Evolutionary conservation across 2,797 vertebrate species (phyloP).

Genomic region (Chiloscyllium punctatum): DNA sequence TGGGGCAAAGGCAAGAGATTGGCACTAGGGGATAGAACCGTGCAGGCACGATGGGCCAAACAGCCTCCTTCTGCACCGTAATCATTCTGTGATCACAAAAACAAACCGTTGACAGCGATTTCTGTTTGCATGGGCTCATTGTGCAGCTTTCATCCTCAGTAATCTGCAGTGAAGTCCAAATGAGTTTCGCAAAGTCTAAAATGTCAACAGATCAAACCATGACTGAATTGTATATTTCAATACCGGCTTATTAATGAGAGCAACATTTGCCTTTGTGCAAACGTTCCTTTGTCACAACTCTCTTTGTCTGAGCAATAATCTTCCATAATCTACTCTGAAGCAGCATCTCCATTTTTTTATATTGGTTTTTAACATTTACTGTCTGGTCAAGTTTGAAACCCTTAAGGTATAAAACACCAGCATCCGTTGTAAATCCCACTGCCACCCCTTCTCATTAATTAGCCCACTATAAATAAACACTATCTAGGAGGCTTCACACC

Average conservation of each 20-base stretch:
- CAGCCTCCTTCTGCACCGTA: too few species aligned
- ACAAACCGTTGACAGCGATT: not conserved
- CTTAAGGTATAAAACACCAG: not conserved
- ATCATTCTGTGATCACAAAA: not conserved
- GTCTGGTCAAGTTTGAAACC: conserved; percentile 34
- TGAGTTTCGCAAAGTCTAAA: not conserved
- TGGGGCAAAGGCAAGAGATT: too few species aligned
- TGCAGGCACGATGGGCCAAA: too few species aligned
- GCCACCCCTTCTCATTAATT: conserved; percentile 17
- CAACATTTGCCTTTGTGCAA: not conserved
- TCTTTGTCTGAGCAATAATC: not conserved
- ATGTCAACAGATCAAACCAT: not conserved
- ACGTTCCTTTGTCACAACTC: not conserved
- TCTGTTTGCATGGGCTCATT: not conserved
- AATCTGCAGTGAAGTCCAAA: not conserved
- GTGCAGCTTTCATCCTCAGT: not conserved
- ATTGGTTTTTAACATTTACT: conserved; percentile 16
- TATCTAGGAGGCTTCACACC: not conserved
- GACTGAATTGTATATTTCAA: not conserved
- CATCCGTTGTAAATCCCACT: not conserved
- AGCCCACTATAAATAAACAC: conserved; percentile 34
- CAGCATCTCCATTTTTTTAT: conserved; percentile 23
- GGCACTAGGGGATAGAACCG: too few species aligned
- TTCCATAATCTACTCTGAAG: not conserved
- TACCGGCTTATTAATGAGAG: not conserved